Percentiles rank a stretch among this genome's conserved stretches.
phyloP scores from a whole-genome alignment of 23 tunicate species.

The Halocynthia roretzi region DNA sequence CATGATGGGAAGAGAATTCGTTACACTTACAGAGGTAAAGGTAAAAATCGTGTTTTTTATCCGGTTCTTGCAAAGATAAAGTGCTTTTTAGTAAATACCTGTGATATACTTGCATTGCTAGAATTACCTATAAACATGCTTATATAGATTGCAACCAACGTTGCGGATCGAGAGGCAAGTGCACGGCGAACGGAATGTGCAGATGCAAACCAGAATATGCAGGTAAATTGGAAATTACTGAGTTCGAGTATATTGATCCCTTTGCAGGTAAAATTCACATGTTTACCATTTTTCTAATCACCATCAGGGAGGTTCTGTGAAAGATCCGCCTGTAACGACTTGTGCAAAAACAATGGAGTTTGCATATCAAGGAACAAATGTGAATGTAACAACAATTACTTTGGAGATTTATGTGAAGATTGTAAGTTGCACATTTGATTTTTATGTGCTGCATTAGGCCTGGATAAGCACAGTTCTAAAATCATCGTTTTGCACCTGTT shows the following conservation, averaged over 20 bases:
- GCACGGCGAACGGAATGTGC: neutral
- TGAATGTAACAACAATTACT: neutral
- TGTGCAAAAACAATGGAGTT: slow-evolving; percentile 8
- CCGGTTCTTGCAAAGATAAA: no score
- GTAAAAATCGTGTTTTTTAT: no score
- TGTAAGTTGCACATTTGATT: neutral
- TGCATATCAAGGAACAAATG: neutral
- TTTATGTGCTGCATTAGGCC: neutral
- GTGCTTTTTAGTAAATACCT: no score
- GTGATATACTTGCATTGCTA: no score
- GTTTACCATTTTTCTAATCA: neutral
- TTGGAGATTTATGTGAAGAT: neutral
- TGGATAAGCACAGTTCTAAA: neutral
- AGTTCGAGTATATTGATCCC: neutral
- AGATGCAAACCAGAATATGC: slow-evolving; percentile 6
- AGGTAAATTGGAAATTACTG: neutral
- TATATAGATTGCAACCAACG: neutral
- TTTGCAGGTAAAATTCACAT: no score
- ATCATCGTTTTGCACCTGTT: neutral
- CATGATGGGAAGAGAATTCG: no score
- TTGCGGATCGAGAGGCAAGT: slow-evolving; percentile 8
- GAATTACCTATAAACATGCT: no score
- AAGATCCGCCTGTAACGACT: neutral
- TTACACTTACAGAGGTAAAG: no score
- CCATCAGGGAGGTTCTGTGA: slow-evolving; percentile 1